Evolutionary conservation across 2,797 vertebrate genomes (phyloP), one percentile per base, ranked within the genome.

Genomic region (Myiotriccus ornatus): DNA sequence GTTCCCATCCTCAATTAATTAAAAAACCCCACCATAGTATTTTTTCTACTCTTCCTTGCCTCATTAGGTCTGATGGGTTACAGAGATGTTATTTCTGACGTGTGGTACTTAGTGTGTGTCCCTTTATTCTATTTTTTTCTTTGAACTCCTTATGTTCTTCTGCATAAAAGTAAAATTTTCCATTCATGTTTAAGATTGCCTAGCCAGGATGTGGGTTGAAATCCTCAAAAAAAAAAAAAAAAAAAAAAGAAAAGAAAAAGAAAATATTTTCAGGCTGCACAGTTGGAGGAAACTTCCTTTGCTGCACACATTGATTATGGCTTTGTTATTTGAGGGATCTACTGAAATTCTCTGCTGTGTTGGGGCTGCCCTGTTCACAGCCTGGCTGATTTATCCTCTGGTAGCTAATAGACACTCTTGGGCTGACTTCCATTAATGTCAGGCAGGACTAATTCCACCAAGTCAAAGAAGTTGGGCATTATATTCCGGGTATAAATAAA

Each of bases 21-120:
- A 84, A 86, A 49, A 0, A 1, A 64, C 0, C 0, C 7, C n/a
- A 39, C 14, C 14, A 5, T 1, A 28, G 12, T 3, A 34, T 69
- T 67, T 82, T 68, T 52, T 79, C 18, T 79, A 6, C 21, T 89
- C 62, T 91, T 88, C 20, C 30, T 39, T 79, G 18, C 32, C 74
- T 91, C 35, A 24, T 92, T 89, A 92, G 25, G 24, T 65, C 47
- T 16, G 16, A n/a, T 46, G 12, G 22, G 14, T 22, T 84, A 32
- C 63, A 62, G 15, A 78, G 34, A 84, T 46, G 59, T 76, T 41
- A 43, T 76, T 84, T 80, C 55, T 76, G 52, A n/a, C 4, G 3
- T 55, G 14, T 7, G 6, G 81, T 88, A 76, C 25, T 64, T 73
- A 52, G 6, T 57, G 3, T 43, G 14, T 65, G 28, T 49, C 63